phyloP scores from a whole-genome alignment of 1,140 invertebrate genomes.

The Drosophila tsacasi region DNA sequence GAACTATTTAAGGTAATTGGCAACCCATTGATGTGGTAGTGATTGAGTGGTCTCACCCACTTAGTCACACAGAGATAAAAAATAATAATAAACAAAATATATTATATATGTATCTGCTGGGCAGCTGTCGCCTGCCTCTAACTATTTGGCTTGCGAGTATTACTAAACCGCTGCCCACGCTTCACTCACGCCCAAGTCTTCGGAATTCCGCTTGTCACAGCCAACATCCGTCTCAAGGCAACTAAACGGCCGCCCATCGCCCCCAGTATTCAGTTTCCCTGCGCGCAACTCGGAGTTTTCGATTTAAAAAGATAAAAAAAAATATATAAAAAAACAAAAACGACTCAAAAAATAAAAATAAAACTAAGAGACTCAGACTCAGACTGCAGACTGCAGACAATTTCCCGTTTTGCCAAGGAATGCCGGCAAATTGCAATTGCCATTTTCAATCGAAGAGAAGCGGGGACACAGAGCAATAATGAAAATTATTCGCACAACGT shows the following conservation, averaged over 20 bases:
- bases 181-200: slow-evolving; percentile 66
- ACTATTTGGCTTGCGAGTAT: slow-evolving; percentile 37
- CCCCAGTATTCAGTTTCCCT: slow-evolving; percentile 10
- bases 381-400: slow-evolving; percentile 51
- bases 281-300: not conserved
- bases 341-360: slow-evolving; percentile 9
- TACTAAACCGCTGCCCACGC: slow-evolving; percentile 67
- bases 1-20: slow-evolving; percentile 13
- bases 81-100: not conserved
- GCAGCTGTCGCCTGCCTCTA: slow-evolving; percentile 30
- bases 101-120: slow-evolving; percentile 1
- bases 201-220: slow-evolving; percentile 69
- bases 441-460: slow-evolving; percentile 30
- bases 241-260: slow-evolving; percentile 23
- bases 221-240: slow-evolving; percentile 73
- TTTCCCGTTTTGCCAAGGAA: slow-evolving; percentile 54
- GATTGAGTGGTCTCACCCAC: slow-evolving; percentile 19
- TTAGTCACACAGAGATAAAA: slow-evolving; percentile 23
- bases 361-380: slow-evolving; percentile 2
- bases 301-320: not conserved
- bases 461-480: not conserved
- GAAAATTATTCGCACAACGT: slow-evolving; percentile 42
- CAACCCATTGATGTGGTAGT: slow-evolving; percentile 8
- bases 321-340: too few relatives aligned
- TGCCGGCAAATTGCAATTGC: slow-evolving; percentile 48